Base-by-base conservation (phyloP, 2,113 vertebrate genomes). In the Parus major region DNA sequence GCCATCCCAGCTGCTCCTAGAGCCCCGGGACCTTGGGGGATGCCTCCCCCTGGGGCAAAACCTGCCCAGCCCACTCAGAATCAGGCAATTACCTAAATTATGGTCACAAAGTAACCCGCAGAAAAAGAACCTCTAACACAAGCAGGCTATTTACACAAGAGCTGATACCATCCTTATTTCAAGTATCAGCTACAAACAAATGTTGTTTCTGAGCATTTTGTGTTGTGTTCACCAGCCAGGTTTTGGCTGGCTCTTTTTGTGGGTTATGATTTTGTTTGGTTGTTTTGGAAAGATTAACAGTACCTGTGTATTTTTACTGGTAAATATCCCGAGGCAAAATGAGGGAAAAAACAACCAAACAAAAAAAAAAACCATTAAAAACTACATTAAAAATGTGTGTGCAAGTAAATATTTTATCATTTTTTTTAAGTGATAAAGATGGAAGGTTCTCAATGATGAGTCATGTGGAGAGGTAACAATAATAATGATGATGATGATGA, bases 1-100 rank as follows among this genome's bases (percentile, higher is more conserved):
- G 35, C 41, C 82, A 15, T 2, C 61, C 47, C 31, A 6, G 24
- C 50, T 46, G 41, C 39, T 53, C 64, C 88, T 33, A 18, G 29
- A 5, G 27, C 33, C 47, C 39, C 3, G 4, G 2, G 8, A 41
- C 11, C 33, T 3, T 9, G 2, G 4, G 35, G 35, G 44, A 25
- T 18, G 10, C 13, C 79, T 41, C 1, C 4, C 28, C 6, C 4
- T 6, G 0, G 5, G 63, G 36, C 44, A 68, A 6, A 18, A 66
- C 7, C 23, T 60, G 52, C 46, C 44, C n/a, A 39, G 33, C 27
- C 23, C 28, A 17, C 22, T 29, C 44, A 7, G 13, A 12, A n/a
- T 5, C 46, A 29, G 39, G 23, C 1, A 12, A 53, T 60, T 28
- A 39, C 11, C 3, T 6, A 7, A 57, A 59, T 10, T 20, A 25